These are phyloP conservation scores for Drosophila aldrichi DNA, from an alignment of 2,888 invertebrate genomes.

Conservation along the genomic window DNA sequence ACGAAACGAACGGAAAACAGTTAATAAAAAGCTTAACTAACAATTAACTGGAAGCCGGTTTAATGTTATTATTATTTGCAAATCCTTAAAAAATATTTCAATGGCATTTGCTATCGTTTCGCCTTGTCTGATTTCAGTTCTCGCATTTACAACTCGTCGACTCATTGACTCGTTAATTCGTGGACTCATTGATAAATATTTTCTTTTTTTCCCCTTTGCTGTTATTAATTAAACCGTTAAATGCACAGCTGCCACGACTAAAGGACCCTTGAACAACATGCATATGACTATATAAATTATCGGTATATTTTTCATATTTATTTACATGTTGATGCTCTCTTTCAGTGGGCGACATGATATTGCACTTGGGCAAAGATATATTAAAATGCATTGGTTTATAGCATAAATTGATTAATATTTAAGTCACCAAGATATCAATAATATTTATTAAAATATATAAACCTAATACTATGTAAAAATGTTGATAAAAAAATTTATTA, in stretches of 20 bases:
- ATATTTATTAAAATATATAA: too few relatives aligned
- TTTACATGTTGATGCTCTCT: background rate
- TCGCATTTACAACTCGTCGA: constrained; percentile 12
- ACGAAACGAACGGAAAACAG: constrained; percentile 30
- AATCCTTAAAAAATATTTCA: background rate
- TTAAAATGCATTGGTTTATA: too few relatives aligned
- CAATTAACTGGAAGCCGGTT: constrained; percentile 24
- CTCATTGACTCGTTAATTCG: too few relatives aligned
- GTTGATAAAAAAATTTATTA: too few relatives aligned
- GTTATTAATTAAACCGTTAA: constrained; percentile 53
- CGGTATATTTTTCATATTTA: background rate
- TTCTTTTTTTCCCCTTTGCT: constrained; percentile 18
- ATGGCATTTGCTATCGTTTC: background rate
- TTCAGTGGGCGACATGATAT: background rate
- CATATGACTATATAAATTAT: background rate
- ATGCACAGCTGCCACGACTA: constrained; percentile 2
- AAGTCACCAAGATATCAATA: too few relatives aligned
- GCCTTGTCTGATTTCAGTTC: background rate
- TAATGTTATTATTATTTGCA: constrained; percentile 37
- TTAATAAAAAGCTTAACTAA: constrained; percentile 7
- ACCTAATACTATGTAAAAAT: too few relatives aligned
- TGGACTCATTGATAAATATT: constrained; percentile 19
- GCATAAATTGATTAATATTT: too few relatives aligned
- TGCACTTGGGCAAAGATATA: background rate
- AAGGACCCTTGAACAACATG: constrained; percentile 8